Evolutionary conservation across 2,797 vertebrate genomes (phyloP).

Genomic region (Micromesistius poutassou): DNA sequence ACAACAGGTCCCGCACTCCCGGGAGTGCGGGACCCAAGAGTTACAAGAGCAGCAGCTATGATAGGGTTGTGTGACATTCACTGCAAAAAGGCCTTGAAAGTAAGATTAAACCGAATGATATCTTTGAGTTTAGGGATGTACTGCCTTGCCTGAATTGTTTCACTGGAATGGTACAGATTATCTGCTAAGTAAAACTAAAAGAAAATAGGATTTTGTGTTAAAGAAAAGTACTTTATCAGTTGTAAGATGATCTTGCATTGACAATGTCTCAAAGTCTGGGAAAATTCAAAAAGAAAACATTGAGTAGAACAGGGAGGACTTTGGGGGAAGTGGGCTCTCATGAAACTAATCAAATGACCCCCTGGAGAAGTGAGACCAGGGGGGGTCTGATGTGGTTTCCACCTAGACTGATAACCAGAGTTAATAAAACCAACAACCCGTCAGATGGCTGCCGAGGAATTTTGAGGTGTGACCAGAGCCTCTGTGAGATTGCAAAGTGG

Average conservation of each 20-base stretch:
- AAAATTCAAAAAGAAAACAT: not conserved
- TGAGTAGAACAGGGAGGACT: not conserved
- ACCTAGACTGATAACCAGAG: constrained; percentile 2
- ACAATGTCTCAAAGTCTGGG: not conserved
- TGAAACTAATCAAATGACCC: not conserved
- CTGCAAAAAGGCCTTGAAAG: not conserved
- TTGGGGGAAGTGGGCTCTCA: not conserved
- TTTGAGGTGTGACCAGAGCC: not conserved
- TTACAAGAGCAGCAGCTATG: not conserved
- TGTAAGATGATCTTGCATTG: not conserved
- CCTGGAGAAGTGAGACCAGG: not conserved
- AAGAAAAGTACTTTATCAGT: not conserved
- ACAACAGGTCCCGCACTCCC: not conserved
- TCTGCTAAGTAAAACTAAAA: not conserved
- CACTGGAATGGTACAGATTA: not conserved
- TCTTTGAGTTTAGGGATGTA: not conserved
- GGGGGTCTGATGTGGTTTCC: not conserved
- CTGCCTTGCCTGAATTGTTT: constrained; percentile 2
- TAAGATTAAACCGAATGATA: not conserved
- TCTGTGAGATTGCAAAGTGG: not conserved
- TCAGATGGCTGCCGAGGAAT: not conserved
- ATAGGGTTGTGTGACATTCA: not conserved
- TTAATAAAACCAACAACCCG: not conserved
- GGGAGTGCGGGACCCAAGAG: too few relatives aligned
- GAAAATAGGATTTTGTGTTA: not conserved